Base-by-base conservation (phyloP, 2,113 vertebrate species). In the Tachysurus vachellii region DNA sequence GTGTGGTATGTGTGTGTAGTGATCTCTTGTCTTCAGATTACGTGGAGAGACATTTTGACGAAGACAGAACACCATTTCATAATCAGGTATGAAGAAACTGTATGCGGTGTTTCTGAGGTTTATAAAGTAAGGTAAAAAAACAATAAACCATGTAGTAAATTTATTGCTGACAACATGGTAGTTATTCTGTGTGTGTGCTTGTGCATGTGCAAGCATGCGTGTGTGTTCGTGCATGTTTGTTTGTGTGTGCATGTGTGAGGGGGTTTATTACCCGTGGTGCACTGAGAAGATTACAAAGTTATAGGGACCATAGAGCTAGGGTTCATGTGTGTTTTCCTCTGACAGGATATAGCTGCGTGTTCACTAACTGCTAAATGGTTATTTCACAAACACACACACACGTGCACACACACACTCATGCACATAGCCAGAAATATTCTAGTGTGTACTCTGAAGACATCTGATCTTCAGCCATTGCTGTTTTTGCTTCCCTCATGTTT, bases 1-100 rank as follows among this genome's bases (percentile, higher is more conserved):
- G 8, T 62, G 28, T 71, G 42, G 57, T 87, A 16, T 76, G 57
- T 84, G n/a, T 90, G 50, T 82, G 17, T 94, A 99, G 98, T 88
- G 94, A 97, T 89, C 97, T 99, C 80, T 95, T 99, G 16, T 96
- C 98, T 31, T 96, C 96, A 0, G 93, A 95, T 47, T 99, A 98
- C 5, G 93, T 97, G 91, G 98, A 99, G 87, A 95, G 96, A 19
- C 96, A 98, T 91, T 93, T 96, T 89, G 93, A 94, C 19, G 73
- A 90, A 0, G 95, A 96, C 3, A 94, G 95, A 47, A 94, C 92
- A 12, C 82, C 94, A 14, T 95, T 93, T 84, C 93, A 95, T 89
- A 96, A 91, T 90, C 93, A 89, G 87, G 98, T 98, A 95, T 92
- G 96, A 73, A 47, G 8, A 62, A 31, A 14, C 4, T 31, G n/a